Conservation (phyloP, 2,113 vertebrate genomes). For the Psilopsiagon aurifrons region DNA sequence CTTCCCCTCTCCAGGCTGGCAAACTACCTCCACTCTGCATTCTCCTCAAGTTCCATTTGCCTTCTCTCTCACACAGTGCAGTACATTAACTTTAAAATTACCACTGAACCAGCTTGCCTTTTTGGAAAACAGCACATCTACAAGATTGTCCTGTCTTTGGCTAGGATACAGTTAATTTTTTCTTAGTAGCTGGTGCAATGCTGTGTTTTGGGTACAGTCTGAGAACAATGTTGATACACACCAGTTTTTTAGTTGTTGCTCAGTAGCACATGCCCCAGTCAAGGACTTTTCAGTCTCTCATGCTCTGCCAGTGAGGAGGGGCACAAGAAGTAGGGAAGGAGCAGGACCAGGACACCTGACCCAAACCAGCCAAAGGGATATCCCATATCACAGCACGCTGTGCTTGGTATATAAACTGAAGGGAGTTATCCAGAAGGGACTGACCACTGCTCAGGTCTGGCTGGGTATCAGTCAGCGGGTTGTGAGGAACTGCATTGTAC, state of each 20-base stretch:
- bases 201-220: neutral
- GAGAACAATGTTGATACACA: neutral
- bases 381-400: neutral
- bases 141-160: neutral
- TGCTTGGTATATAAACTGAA: neutral
- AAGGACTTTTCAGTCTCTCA: neutral
- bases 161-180: neutral
- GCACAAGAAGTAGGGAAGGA: neutral
- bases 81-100: neutral
- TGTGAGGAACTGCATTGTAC: neutral
- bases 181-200: neutral
- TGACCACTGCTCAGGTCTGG: neutral
- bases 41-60: neutral
- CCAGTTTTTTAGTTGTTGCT: neutral
- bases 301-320: neutral
- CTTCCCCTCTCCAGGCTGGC: neutral
- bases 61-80: neutral
- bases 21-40: neutral
- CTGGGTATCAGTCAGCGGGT: neutral
- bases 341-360: neutral
- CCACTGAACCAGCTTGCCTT: rapidly evolving
- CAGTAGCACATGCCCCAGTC: neutral
- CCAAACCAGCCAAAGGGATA: neutral
- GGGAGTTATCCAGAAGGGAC: neutral
- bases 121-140: neutral